Base-by-base conservation (phyloP, 2,888 invertebrate genomes). In the Eudasyphora cyanicolor region DNA sequence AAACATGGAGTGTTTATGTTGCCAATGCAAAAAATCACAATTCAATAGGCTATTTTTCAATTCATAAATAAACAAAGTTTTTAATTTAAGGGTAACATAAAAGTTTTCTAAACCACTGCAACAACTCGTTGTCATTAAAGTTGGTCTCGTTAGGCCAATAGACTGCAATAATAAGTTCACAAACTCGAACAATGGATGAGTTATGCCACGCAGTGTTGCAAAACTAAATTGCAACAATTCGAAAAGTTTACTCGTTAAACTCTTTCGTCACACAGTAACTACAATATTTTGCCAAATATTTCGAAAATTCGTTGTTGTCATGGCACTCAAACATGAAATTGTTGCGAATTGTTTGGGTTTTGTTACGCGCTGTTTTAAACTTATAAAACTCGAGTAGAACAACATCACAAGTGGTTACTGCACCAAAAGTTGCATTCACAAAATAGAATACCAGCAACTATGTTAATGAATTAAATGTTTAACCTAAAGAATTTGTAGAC, bases 241-340 rank as follows among this genome's bases (percentile, higher is more conserved):
- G 29, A 7, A 60, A 60, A 60, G 60, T 60, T 60, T 29, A 29
- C 45, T 45, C 45, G 45, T 45, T 45, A n/a, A 45, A 45, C 45
- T 45, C 7, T 45, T 29, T 60, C 60, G 60, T 60, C 60, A 60
- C 60, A 60, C 29, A 29, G 24, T 60, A 29, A 29, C 29, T 19
- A 7, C 19, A 29, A 27, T 27, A 60, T 60, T 60, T 29, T 5
- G 29, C 32, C 27, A 57, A 57, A 57, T 57, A 7, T 57, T 57
- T 24, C 17, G 29, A 7, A 2, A 60, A 60, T 29, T 60, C 17
- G 60, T n/a, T 29, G 29, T 29, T 3, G 14, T 29, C 29, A 17
- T 29, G 29, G 60, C 60, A 60, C 60, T 29, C 60, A 17, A 60
- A 29, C n/a, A n/a, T 45, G 45, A 45, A 45, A 45, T 45, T 12